Percentiles rank a stretch among this genome's conserved stretches.
Conservation (phyloP, 2,888 invertebrate species). For the Dynastes grantii region DNA sequence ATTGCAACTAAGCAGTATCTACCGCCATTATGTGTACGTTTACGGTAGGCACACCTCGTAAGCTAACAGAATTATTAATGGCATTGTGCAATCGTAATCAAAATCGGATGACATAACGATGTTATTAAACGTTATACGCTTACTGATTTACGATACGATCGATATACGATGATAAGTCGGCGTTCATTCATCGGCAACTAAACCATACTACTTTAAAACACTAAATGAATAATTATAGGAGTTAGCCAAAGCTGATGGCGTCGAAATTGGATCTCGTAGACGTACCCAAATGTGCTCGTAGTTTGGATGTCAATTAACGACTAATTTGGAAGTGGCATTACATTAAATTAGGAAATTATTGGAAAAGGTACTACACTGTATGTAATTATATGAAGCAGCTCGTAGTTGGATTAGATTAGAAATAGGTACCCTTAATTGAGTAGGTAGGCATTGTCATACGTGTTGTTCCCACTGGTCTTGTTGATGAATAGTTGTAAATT, state of each 20-base stretch:
- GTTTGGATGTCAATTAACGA: constrained; percentile 10
- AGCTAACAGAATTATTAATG: constrained; percentile 30
- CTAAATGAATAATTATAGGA: constrained; percentile 22
- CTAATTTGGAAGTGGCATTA: constrained; percentile 24
- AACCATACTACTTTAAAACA: neutral
- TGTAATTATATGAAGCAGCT: neutral
- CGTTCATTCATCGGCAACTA: constrained; percentile 33
- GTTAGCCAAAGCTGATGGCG: constrained; percentile 5
- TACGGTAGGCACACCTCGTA: constrained; percentile 36
- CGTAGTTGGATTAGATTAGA: too few species aligned
- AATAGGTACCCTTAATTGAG: too few species aligned
- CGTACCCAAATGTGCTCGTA: neutral
- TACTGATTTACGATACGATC: constrained; percentile 20
- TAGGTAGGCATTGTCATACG: too few species aligned
- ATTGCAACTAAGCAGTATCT: constrained; percentile 21
- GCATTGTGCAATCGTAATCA: constrained; percentile 28
- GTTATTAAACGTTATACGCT: constrained; percentile 34
- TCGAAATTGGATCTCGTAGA: constrained; percentile 17
- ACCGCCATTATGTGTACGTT: constrained; percentile 9
- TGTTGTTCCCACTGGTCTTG: too few species aligned
- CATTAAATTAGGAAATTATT: constrained; percentile 13
- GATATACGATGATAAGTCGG: constrained; percentile 20
- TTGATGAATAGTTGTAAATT: too few species aligned
- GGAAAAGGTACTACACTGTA: neutral
- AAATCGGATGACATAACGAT: constrained; percentile 37